Base-by-base conservation (phyloP, 37 sponge, comb jelly and placozoan genomes). In the Tethya wilhelma region DNA sequence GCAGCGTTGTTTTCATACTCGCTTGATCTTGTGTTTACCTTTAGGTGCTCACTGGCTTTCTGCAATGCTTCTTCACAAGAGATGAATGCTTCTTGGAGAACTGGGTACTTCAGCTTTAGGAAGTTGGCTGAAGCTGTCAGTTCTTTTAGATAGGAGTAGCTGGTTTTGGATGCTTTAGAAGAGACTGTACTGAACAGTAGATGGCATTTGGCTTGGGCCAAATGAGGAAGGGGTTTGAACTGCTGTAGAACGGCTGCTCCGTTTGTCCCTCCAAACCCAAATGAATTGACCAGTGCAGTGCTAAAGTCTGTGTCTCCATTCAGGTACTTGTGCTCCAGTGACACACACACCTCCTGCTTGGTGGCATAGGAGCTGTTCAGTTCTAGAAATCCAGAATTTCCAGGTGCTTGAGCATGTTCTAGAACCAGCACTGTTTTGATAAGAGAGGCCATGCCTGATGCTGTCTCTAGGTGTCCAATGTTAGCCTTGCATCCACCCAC, bases 401-500 rank as follows among this genome's bases (percentile, higher is more conserved):
- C 79, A 36, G 88, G 88, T 17, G 73, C 76, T 30, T 60, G 12
- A 7, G 74, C 67, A 74, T 87, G 82, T 36, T 90, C 82, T 20
- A 88, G 72, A 17, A 64, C 74, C 64, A 92, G 63, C 7, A 87
- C 78, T 32, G 86, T 79, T 42, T 92, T 92, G 56, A 89, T 84
- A 30, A 87, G 44, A 36, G 81, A 76, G 1, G 93, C 89, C 20
- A 89, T 76, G 0, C 93, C 93, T 36, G 93, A 74, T 8, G 71
- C 93, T 31, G 72, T 59, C 73, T 89, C 93, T 38, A 83, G 59
- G 76, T 92, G 89, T 1, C 93, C 93, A 58, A 92, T 84, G 44
- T 92, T 92, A 20, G 90, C 79, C 67, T 92, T 92, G 12, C 84
- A 66, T 3, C 89, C 88, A 4, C 89, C 89, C 60, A 60, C 26